A percentile compares a stretch with the other conserved stretches of the same genome.
Evolutionary conservation across 1,140 invertebrate genomes (phyloP).

Genomic region (Drosophila ficusphila): DNA sequence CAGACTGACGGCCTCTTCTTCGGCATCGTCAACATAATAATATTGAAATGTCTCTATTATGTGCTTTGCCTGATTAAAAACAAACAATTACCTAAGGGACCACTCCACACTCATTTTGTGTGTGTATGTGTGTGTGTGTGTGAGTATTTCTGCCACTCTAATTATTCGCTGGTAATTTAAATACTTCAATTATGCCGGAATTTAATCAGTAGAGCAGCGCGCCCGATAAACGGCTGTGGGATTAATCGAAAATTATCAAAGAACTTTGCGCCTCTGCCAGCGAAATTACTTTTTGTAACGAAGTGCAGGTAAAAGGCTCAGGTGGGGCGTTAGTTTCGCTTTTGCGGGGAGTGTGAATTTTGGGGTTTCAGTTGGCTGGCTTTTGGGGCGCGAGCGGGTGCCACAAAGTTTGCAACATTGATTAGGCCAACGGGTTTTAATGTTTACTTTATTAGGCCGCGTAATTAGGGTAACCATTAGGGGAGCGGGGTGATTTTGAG

Average conservation of each 20-base stretch:
- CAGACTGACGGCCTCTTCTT: conserved; percentile 18
- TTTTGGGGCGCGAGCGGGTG: not conserved
- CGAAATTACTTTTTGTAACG: conserved; percentile 62
- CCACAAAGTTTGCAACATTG: conserved; percentile 70
- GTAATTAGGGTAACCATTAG: conserved; percentile 74
- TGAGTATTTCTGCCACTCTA: conserved; percentile 27
- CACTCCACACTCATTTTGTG: not conserved
- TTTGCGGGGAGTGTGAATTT: not conserved
- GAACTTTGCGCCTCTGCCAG: conserved; percentile 31
- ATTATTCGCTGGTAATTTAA: conserved; percentile 64
- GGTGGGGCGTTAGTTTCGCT: conserved; percentile 13
- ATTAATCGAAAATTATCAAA: conserved; percentile 69
- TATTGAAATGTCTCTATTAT: conserved; percentile 70
- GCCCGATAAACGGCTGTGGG: conserved; percentile 18
- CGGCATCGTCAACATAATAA: conserved; percentile 49
- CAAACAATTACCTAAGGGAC: conserved; percentile 67
- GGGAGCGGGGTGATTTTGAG: conserved; percentile 23
- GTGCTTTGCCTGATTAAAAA: conserved; percentile 76
- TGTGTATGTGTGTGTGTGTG: not conserved
- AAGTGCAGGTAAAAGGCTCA: conserved; percentile 10
- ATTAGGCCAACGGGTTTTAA: conserved; percentile 75
- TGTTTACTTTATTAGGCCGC: conserved; percentile 80
- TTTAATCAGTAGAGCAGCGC: conserved; percentile 37
- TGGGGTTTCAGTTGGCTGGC: not conserved
- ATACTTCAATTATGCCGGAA: conserved; percentile 66